These are phyloP conservation scores for Philantomba maxwellii DNA, from an alignment of 2,113 vertebrate species.

Conservation along the genomic window DNA sequence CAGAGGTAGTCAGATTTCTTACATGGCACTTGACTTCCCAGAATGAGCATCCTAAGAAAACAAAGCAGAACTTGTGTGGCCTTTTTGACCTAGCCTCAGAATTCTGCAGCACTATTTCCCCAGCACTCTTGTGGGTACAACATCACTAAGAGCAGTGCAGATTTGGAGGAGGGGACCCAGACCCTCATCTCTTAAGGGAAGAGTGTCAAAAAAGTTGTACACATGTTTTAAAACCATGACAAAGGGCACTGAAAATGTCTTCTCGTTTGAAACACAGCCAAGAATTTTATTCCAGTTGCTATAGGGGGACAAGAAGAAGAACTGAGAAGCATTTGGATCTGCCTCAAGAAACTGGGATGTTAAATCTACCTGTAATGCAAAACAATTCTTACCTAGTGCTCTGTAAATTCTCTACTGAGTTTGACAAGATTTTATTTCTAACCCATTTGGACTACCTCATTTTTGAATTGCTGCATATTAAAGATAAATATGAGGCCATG, in stretches of 20 bases:
- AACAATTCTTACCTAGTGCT: constrained; percentile 28
- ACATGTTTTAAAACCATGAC: neutral
- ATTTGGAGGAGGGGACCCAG: neutral
- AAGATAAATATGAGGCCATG: constrained; percentile 57
- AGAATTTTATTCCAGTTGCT: constrained; percentile 1
- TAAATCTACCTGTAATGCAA: constrained; percentile 44
- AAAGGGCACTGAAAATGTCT: neutral
- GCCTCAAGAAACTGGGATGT: constrained; percentile 18
- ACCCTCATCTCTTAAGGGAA: neutral
- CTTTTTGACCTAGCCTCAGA: neutral
- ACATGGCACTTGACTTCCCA: neutral
- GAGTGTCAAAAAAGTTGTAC: neutral
- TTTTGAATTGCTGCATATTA: constrained; percentile 50
- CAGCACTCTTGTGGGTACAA: neutral
- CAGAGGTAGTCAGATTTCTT: neutral
- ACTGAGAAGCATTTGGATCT: constrained; percentile 4
- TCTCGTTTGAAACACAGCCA: neutral
- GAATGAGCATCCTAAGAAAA: neutral
- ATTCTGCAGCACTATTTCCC: neutral
- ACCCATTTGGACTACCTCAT: constrained; percentile 7
- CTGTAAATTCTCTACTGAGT: constrained; percentile 27
- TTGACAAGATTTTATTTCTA: constrained; percentile 62
- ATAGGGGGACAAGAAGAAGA: neutral
- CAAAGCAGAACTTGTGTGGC: neutral
- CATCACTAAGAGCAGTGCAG: neutral